Base-by-base conservation (phyloP, 2,888 invertebrate genomes). In the Maniola hyperantus region DNA sequence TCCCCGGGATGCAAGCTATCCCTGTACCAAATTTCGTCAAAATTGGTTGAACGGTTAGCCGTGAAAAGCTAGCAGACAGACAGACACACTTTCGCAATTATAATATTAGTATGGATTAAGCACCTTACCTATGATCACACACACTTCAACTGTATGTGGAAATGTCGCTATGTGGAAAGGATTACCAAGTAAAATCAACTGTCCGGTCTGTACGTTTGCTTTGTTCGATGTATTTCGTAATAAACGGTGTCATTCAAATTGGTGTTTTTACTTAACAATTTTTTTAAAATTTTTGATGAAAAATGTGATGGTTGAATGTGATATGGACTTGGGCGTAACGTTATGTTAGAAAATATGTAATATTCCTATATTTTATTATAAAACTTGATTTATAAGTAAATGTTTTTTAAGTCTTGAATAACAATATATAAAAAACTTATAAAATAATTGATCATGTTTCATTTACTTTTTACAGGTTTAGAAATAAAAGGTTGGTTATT, bases 301-400 rank as follows among this genome's bases (percentile, higher is more conserved):
- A 74, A 79, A 83, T 48, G 84, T 91, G 91, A 92, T 91, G 89
- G 81, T 83, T 85, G 87, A 79, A 89, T 91, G 91, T 92, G 91
- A 91, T 91, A 91, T 78, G 84, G 76, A 76, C 74, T 80, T 75
- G 78, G 74, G 71, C 59, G 59, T 64, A 64, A 64, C 57, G 13
- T 44, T 66, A 64, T 59, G 51, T 65, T 65, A 65, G 58, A 54
- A 48, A 20, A 7, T 71, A 69, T 69, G 68, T 74, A 86, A 85
- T 88, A 90, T 88, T 89, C 88, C 87, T 91, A 90, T 89, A 89
- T 90, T 89, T 90, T 89, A 87, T 73, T 88, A 87, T 82, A 57
- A 81, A 61, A 78, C 75, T 74, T 53, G 11, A 76, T 70, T 83
- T 82, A 79, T 73, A 76, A 76, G 75, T 80, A 62, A 53, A 67